A percentile compares a stretch with the other conserved stretches of the same genome.
Conservation (phyloP, 1,140 invertebrate genomes). For the Zaprionus davidi region DNA sequence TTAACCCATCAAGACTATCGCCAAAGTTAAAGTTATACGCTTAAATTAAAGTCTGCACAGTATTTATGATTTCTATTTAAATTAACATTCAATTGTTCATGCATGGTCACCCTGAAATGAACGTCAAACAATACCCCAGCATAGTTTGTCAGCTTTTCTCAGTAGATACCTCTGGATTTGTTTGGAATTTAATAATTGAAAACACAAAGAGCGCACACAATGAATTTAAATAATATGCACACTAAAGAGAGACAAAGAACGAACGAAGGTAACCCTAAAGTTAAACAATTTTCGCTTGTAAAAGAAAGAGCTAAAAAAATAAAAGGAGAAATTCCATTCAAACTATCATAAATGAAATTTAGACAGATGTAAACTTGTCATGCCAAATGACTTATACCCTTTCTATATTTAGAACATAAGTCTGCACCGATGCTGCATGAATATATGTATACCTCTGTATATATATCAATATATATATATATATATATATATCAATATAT, state of each 20-base stretch:
- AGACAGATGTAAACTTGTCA: too few relatives aligned
- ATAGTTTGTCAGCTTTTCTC: neutral
- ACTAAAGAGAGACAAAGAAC: neutral
- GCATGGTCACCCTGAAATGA: neutral
- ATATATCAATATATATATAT: too few relatives aligned
- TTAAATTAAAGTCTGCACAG: too few relatives aligned
- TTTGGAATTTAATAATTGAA: neutral
- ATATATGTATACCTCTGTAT: too few relatives aligned
- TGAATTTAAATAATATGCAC: neutral
- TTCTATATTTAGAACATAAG: too few relatives aligned
- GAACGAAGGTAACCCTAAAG: neutral
- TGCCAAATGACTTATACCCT: too few relatives aligned
- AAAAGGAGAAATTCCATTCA: neutral
- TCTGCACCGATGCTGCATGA: too few relatives aligned
- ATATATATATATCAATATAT: too few relatives aligned
- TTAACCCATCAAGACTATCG: too few relatives aligned
- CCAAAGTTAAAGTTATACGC: too few relatives aligned
- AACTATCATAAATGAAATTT: conserved; percentile 6
- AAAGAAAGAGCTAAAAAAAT: neutral
- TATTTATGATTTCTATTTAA: neutral
- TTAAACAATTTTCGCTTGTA: conserved; percentile 1
- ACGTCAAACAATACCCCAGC: too few relatives aligned
- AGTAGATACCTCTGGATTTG: neutral
- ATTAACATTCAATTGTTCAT: neutral
- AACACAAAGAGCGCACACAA: neutral